These are phyloP conservation scores for Atopsyche davidsoni DNA, from an alignment of 1,140 invertebrate genomes.

Conservation along the genomic window DNA sequence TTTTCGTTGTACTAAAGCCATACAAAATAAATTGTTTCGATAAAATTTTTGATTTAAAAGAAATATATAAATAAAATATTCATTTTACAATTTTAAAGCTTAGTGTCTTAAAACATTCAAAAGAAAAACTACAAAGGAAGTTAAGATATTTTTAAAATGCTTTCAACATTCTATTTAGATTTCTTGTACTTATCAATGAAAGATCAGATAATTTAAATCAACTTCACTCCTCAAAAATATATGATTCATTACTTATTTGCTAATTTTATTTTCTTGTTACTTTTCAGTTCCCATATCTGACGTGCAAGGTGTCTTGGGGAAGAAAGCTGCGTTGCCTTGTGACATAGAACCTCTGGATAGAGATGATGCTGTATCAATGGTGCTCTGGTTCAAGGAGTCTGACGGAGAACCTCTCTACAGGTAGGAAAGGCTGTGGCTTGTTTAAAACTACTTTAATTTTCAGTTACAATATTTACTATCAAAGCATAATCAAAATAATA, in stretches of 20 bases:
- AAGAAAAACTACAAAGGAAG: too few species aligned
- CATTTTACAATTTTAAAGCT: neutral
- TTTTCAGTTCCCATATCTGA: slow-evolving; percentile 70
- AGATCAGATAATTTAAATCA: too few species aligned
- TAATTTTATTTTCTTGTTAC: slow-evolving; percentile 33
- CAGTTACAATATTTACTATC: neutral
- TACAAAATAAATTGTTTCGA: too few species aligned
- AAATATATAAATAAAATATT: too few species aligned
- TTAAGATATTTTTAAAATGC: neutral
- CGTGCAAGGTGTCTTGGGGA: slow-evolving; percentile 71
- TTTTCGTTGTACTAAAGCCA: too few species aligned
- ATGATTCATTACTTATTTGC: too few species aligned
- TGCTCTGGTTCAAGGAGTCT: slow-evolving; percentile 80
- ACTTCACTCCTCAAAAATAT: too few species aligned
- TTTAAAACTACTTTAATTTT: neutral
- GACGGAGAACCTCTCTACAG: slow-evolving; percentile 80
- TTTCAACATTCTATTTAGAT: neutral
- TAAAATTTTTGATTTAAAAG: too few species aligned
- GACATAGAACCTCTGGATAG: slow-evolving; percentile 70
- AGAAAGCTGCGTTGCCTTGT: slow-evolving; percentile 72
- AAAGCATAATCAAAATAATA: neutral
- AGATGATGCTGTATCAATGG: slow-evolving; percentile 78
- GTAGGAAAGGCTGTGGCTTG: slow-evolving; percentile 45
- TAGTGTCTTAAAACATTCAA: neutral
- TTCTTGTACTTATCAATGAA: slow-evolving; percentile 1